phyloP scores from a whole-genome alignment of 2,888 invertebrate species.

The Automeris io region DNA sequence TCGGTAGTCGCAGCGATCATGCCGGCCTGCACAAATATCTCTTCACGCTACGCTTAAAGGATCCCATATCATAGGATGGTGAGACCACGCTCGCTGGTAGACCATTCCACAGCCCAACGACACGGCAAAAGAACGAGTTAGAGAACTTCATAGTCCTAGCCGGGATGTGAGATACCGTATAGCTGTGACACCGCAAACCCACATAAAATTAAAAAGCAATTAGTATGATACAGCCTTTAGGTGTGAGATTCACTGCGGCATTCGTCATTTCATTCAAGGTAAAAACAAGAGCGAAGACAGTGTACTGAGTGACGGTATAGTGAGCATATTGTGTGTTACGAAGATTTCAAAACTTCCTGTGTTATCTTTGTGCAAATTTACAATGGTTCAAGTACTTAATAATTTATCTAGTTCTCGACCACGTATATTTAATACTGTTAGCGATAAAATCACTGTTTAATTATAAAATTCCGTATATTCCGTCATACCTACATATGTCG shows the following conservation, averaged over 20 bases:
- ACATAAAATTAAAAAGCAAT: conserved; percentile 7
- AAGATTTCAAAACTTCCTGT: conserved; percentile 13
- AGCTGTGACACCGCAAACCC: no score
- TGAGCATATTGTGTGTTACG: conserved; percentile 24
- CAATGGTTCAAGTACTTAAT: conserved; percentile 1
- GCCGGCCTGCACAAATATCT: no score
- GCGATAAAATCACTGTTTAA: not conserved
- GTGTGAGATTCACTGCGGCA: conserved; percentile 13
- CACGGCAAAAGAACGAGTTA: no score
- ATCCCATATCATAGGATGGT: no score
- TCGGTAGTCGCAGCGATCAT: no score
- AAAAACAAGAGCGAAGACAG: conserved; percentile 28
- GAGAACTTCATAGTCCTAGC: no score
- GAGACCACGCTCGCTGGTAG: no score
- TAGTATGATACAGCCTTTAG: conserved; percentile 18
- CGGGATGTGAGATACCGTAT: no score
- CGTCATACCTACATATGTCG: no score
- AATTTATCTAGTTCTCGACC: not conserved
- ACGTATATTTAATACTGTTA: not conserved
- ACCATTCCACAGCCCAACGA: not conserved
- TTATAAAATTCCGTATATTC: no score
- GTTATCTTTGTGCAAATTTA: conserved; percentile 7
- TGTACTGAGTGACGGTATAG: conserved; percentile 34
- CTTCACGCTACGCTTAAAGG: no score
- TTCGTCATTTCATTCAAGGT: conserved; percentile 9